Conservation (phyloP, 2,888 invertebrate genomes). For the Rhyacophila evoluta region DNA sequence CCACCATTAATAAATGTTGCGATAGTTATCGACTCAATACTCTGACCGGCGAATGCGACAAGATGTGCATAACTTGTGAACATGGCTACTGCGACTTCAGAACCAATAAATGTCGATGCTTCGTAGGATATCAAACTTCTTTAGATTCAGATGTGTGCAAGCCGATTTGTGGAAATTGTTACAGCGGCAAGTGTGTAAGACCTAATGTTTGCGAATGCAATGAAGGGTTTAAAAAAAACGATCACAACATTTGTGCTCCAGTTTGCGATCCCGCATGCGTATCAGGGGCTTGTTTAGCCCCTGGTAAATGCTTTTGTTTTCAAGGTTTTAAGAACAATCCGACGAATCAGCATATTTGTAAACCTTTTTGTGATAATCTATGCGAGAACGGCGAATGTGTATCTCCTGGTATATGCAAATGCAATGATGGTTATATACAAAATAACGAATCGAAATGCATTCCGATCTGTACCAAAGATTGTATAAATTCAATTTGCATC, state of each 20-base stretch:
- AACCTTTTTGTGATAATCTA: not conserved
- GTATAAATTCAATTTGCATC: constrained; percentile 50
- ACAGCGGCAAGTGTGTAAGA: not conserved
- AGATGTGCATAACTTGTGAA: not conserved
- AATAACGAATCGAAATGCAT: constrained; percentile 38
- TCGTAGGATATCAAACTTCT: not conserved
- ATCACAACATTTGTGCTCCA: constrained; percentile 55
- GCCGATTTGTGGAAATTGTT: not conserved
- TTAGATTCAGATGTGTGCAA: not conserved
- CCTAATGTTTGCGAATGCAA: constrained; percentile 56
- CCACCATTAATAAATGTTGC: not conserved
- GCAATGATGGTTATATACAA: not conserved
- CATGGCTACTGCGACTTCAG: not conserved
- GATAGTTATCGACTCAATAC: not conserved
- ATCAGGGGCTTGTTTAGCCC: not conserved
- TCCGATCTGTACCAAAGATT: constrained; percentile 43
- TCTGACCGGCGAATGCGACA: not conserved
- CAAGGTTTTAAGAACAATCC: not conserved
- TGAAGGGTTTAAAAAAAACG: constrained; percentile 57
- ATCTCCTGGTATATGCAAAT: not conserved
- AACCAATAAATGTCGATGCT: not conserved
- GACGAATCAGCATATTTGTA: not conserved
- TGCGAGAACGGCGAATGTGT: not conserved
- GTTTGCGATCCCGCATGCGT: constrained; percentile 34
- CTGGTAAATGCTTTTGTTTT: not conserved